Percentiles rank a stretch among this genome's conserved stretches.
phyloP scores from a whole-genome alignment of 2,797 vertebrate species.

The Naso thynnoides region DNA sequence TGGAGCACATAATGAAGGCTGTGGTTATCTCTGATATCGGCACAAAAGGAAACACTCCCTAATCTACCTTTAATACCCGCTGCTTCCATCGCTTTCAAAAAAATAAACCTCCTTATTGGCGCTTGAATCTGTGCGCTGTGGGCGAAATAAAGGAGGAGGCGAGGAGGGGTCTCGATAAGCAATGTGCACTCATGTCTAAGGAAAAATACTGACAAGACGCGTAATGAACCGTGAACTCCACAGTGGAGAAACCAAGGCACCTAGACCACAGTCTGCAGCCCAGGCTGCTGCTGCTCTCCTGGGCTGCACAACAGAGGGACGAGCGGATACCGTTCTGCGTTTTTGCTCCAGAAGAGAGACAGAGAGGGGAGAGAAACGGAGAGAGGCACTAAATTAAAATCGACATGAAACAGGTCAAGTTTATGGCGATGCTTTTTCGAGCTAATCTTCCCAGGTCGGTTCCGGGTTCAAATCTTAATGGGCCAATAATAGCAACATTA shows the following conservation, averaged over 20 bases:
- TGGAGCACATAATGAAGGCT: slow-evolving; percentile 82
- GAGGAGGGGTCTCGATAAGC: slow-evolving; percentile 86
- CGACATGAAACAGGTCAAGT: slow-evolving; percentile 97
- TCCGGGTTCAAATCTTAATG: slow-evolving; percentile 95
- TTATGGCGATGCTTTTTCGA: slow-evolving; percentile 92
- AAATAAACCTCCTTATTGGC: slow-evolving; percentile 58
- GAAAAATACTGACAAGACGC: slow-evolving; percentile 94
- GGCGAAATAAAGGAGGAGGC: slow-evolving; percentile 56
- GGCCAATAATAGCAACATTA: slow-evolving; percentile 99
- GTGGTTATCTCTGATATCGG: slow-evolving; percentile 79
- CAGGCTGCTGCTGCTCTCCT: slow-evolving; percentile 68
- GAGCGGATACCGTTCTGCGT: slow-evolving; percentile 69
- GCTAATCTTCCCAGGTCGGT: slow-evolving; percentile 95
- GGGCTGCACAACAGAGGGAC: slow-evolving; percentile 60
- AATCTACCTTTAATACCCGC: slow-evolving; percentile 78
- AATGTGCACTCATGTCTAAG: slow-evolving; percentile 94
- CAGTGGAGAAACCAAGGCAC: slow-evolving; percentile 81
- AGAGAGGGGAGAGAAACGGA: slow-evolving; percentile 38
- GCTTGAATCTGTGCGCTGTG: slow-evolving; percentile 63
- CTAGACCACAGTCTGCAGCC: slow-evolving; percentile 85
- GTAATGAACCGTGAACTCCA: slow-evolving; percentile 94
- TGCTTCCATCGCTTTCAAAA: slow-evolving; percentile 50
- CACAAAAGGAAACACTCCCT: slow-evolving; percentile 80
- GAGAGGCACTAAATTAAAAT: slow-evolving; percentile 92
- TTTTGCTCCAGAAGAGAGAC: slow-evolving; percentile 59